phyloP scores from a whole-genome alignment of 2,888 invertebrate genomes.

The Volucella bombylans region DNA sequence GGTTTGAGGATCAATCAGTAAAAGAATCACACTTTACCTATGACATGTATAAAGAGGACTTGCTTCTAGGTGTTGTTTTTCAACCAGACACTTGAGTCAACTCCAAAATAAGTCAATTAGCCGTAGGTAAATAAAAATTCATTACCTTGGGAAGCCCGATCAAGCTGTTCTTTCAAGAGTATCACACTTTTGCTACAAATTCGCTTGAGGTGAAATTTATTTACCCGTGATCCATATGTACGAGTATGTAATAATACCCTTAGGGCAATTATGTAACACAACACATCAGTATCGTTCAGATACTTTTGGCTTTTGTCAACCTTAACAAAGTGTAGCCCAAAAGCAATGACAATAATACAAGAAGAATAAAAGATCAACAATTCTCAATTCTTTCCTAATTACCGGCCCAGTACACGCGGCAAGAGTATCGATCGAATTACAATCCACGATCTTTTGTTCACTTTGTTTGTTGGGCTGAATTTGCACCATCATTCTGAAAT shows the following conservation, averaged over 20 bases:
- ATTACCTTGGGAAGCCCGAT: too few species aligned
- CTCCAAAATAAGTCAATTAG: too few species aligned
- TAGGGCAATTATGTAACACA: conserved; percentile 16
- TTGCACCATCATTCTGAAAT: conserved; percentile 54
- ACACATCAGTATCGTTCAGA: not conserved
- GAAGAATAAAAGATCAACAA: conserved; percentile 21
- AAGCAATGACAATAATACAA: conserved; percentile 11
- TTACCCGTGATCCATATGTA: not conserved
- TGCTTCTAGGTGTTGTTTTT: too few species aligned
- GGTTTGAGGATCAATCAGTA: too few species aligned
- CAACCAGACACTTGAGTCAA: too few species aligned
- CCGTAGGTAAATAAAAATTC: too few species aligned
- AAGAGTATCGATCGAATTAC: conserved; percentile 36
- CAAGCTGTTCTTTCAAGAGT: too few species aligned
- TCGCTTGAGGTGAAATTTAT: not conserved
- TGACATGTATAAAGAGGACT: too few species aligned
- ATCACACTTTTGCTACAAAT: not conserved
- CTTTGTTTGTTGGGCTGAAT: conserved; percentile 16
- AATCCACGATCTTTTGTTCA: conserved; percentile 15
- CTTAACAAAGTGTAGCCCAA: not conserved
- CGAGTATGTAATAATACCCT: not conserved
- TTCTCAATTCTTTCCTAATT: conserved; percentile 37
- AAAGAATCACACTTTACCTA: too few species aligned
- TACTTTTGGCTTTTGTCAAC: conserved; percentile 35
- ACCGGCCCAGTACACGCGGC: conserved; percentile 24